Evolutionary conservation across 2,113 vertebrate species (phyloP), one percentile per base, ranked within the genome.

Genomic region (Herpetotheres cachinnans): DNA sequence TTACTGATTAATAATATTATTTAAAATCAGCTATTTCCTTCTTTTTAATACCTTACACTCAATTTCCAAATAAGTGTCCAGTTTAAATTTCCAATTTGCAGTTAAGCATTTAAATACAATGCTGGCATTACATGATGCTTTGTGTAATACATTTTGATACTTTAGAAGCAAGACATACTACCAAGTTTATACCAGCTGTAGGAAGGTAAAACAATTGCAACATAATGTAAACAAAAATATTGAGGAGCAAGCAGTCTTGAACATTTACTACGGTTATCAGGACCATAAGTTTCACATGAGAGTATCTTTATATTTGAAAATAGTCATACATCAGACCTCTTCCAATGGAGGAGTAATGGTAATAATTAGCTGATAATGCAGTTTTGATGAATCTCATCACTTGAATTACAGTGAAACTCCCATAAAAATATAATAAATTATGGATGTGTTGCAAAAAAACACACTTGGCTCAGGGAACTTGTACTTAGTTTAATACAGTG

Each of bases 371-470:
- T 88, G 32, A 82, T 77, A 61, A 20, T 38, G 26, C 38, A 66
- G 20, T 65, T 95, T 82, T 94, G 52, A 94, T 79, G 46, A 95
- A 87, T 30, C 13, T 88, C 6, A 50, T 79, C 80, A 81, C 30
- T 36, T 90, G 49, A 85, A 82, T 88, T 36, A 76, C 47, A 80
- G 21, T 84, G 38, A 63, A 93, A 72, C 21, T 92, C 16, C 36
- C 30, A 82, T 72, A 63, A 86, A 97, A 96, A 82, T 71, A 42
- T 38, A 86, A 87, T 58, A 40, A 79, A 86, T 92, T 96, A 46
- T 15, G 4, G 8, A 46, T 42, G 4, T 63, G 3, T 63, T 86
- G 25, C 34, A 56, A 61, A 66, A 83, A 86, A 73, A 0, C 26
- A 79, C 42, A 40, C 24, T 81, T 84, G 32, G 11, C 24, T 69